A percentile compares a stretch with the other conserved stretches of the same genome.
phyloP scores from a whole-genome alignment of 2,888 invertebrate genomes.

The Lasioglossum zephyrum region DNA sequence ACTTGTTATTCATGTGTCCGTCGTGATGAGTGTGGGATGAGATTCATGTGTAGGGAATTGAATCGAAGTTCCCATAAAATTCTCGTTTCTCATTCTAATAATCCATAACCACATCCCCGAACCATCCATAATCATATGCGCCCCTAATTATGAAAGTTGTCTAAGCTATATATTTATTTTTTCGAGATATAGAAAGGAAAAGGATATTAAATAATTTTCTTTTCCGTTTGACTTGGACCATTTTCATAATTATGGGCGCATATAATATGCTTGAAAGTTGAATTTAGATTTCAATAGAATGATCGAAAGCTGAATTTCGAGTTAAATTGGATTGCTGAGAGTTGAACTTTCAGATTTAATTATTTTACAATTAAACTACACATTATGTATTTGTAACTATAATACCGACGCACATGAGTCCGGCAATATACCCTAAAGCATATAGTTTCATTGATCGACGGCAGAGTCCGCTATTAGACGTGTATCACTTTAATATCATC shows the following conservation, averaged over 20 bases:
- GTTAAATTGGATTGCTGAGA: too few relatives aligned
- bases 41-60: slow-evolving; percentile 39
- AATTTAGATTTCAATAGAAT: too few relatives aligned
- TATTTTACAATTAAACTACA: background rate
- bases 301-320: too few relatives aligned
- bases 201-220: too few relatives aligned
- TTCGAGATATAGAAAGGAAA: too few relatives aligned
- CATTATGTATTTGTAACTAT: slow-evolving; percentile 10
- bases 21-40: slow-evolving; percentile 73
- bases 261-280: too few relatives aligned
- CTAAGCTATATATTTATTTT: too few relatives aligned
- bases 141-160: too few relatives aligned
- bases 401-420: slow-evolving; percentile 57
- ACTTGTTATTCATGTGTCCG: slow-evolving; percentile 72
- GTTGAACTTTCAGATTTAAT: background rate
- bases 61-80: background rate
- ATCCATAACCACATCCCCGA: background rate
- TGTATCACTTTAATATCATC: background rate
- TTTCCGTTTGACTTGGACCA: too few relatives aligned
- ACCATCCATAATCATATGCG: background rate
- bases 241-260: too few relatives aligned
- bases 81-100: background rate
- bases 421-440: slow-evolving; percentile 17
- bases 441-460: slow-evolving; percentile 57
- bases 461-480: slow-evolving; percentile 59